Evolutionary conservation across 1,140 invertebrate species (phyloP).

Genomic region (Papilio polyxenes): DNA sequence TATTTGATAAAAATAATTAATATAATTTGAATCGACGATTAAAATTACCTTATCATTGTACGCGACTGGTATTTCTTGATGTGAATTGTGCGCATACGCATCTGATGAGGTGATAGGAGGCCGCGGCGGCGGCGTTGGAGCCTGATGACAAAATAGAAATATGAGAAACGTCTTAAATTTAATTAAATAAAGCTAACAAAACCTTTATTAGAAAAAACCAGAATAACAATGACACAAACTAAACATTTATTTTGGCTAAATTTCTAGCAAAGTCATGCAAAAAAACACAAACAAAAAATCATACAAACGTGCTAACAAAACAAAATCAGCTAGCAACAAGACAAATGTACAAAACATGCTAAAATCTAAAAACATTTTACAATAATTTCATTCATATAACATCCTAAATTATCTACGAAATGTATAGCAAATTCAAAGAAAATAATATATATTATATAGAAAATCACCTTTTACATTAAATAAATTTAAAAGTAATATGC

Average conservation of each 20-base stretch:
- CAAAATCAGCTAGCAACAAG: not conserved
- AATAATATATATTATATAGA: too few species aligned
- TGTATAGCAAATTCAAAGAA: not conserved
- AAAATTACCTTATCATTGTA: constrained; percentile 89
- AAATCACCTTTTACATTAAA: too few species aligned
- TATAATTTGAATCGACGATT: constrained; percentile 21
- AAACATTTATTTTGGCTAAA: not conserved
- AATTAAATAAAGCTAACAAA: not conserved
- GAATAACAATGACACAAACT: not conserved
- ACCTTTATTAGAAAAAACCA: not conserved
- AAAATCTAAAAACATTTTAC: not conserved
- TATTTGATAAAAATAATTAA: too few species aligned
- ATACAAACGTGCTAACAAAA: not conserved
- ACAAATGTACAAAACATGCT: not conserved
- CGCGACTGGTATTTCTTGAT: constrained; percentile 90
- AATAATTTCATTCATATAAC: not conserved
- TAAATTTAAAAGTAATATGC: too few species aligned
- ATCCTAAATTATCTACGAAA: not conserved
- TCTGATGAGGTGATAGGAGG: constrained; percentile 72
- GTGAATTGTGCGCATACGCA: constrained; percentile 65
- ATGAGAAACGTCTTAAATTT: not conserved
- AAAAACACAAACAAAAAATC: not conserved
- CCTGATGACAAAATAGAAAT: constrained; percentile 61
- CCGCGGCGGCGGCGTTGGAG: constrained; percentile 80
- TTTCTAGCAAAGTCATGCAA: not conserved